These are phyloP conservation scores for Trachymyrmex cornetzi DNA, from an alignment of 1,140 invertebrate genomes.

Conservation along the genomic window DNA sequence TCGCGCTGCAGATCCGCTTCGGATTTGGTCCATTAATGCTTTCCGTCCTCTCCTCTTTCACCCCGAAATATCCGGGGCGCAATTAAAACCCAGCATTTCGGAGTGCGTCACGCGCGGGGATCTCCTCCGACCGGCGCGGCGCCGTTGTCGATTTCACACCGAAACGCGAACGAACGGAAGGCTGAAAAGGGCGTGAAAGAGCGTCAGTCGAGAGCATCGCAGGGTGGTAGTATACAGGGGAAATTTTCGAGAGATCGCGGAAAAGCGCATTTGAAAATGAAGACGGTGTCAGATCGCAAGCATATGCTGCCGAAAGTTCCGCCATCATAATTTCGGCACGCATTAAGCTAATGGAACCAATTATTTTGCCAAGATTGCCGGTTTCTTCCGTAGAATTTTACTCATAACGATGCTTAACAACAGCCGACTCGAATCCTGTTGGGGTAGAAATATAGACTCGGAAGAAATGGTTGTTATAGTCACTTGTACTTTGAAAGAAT, in stretches of 20 bases:
- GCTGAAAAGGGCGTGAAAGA: slow-evolving; percentile 33
- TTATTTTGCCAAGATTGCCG: slow-evolving; percentile 26
- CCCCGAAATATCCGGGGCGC: slow-evolving; percentile 47
- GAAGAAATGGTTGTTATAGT: background rate
- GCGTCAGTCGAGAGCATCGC: background rate
- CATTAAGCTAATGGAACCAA: slow-evolving; percentile 36
- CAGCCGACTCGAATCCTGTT: background rate
- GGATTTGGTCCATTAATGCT: slow-evolving; percentile 63
- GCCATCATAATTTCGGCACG: slow-evolving; percentile 29
- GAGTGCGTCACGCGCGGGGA: slow-evolving; percentile 33
- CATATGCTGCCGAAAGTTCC: slow-evolving; percentile 24
- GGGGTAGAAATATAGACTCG: background rate
- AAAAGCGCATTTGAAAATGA: slow-evolving; percentile 18
- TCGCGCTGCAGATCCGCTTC: slow-evolving; percentile 33
- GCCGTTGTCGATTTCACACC: slow-evolving; percentile 28
- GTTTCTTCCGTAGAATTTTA: slow-evolving; percentile 26
- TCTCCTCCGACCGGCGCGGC: background rate
- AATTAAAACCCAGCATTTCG: slow-evolving; percentile 66
- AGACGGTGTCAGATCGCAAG: background rate
- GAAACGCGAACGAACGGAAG: slow-evolving; percentile 25
- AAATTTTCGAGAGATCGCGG: slow-evolving; percentile 48
- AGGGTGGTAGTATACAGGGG: no score
- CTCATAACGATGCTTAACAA: background rate
- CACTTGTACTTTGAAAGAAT: background rate
- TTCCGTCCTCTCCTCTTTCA: background rate